Conservation (phyloP, 2,113 vertebrate genomes). For the Galemys pyrenaicus region DNA sequence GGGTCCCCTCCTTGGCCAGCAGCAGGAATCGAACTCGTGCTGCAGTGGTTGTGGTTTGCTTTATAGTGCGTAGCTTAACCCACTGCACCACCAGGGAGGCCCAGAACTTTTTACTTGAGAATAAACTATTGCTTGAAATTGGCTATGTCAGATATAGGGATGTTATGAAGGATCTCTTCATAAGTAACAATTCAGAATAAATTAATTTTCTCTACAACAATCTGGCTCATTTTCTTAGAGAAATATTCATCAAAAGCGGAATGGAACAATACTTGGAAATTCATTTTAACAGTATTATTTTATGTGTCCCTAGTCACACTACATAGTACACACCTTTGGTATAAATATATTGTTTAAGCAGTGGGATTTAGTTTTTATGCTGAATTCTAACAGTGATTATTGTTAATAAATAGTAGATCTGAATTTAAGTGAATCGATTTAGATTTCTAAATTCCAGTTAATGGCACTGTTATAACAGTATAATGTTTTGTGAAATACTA, state of each 20-base stretch:
- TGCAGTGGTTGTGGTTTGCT: too few relatives aligned
- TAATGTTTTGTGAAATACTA: not conserved
- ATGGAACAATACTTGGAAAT: not conserved
- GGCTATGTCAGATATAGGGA: not conserved
- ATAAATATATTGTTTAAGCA: conserved; percentile 16
- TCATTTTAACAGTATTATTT: too few relatives aligned
- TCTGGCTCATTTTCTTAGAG: not conserved
- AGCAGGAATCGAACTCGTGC: too few relatives aligned
- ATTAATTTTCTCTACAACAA: not conserved
- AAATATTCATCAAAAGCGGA: not conserved
- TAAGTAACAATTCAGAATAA: not conserved
- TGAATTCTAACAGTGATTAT: not conserved
- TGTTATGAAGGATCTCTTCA: not conserved
- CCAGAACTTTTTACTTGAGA: not conserved
- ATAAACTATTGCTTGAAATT: not conserved
- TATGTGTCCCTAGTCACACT: not conserved
- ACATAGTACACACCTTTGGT: not conserved
- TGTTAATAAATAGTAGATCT: not conserved
- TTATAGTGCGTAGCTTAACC: too few relatives aligned
- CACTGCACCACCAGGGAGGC: too few relatives aligned
- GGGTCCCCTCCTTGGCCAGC: too few relatives aligned
- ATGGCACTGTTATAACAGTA: not conserved
- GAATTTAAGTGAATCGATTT: not conserved
- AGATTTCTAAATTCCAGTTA: not conserved
- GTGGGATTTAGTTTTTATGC: not conserved